Conservation (phyloP, 1,140 invertebrate genomes). For the Drosophila nannoptera region DNA sequence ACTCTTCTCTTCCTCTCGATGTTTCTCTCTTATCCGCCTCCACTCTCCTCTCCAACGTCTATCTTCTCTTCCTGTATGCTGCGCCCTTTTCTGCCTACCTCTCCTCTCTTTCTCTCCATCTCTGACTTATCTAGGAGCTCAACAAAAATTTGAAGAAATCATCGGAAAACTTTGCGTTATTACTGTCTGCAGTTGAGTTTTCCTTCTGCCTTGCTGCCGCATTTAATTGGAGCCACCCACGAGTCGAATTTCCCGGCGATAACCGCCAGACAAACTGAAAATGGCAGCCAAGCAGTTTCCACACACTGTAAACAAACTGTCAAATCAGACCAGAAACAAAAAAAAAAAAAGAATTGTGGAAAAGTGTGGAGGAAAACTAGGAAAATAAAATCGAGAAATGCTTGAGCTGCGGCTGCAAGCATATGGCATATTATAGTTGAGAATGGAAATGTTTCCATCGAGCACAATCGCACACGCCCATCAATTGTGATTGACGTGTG, state of each 20-base stretch:
- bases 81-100: too few species aligned
- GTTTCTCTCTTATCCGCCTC: too few species aligned
- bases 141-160: not conserved
- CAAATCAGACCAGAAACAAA: constrained; percentile 35
- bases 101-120: too few species aligned
- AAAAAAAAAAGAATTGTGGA: not conserved
- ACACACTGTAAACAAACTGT: constrained; percentile 69
- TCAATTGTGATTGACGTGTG: not conserved
- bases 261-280: constrained; percentile 47
- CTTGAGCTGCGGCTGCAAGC: constrained; percentile 25
- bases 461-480: not conserved
- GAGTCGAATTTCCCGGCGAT: constrained; percentile 12
- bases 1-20: too few species aligned
- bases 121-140: too few species aligned
- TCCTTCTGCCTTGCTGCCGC: constrained; percentile 3
- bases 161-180: not conserved
- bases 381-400: constrained; percentile 38
- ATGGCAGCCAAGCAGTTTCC: constrained; percentile 5
- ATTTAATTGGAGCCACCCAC: constrained; percentile 30
- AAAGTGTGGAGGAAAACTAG: not conserved
- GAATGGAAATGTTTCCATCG: not conserved
- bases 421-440: constrained; percentile 5
- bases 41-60: too few species aligned
- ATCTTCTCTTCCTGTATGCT: too few species aligned
- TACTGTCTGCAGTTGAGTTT: constrained; percentile 50